Conservation (phyloP, 2,113 vertebrate species). For the Mustela nigripes region DNA sequence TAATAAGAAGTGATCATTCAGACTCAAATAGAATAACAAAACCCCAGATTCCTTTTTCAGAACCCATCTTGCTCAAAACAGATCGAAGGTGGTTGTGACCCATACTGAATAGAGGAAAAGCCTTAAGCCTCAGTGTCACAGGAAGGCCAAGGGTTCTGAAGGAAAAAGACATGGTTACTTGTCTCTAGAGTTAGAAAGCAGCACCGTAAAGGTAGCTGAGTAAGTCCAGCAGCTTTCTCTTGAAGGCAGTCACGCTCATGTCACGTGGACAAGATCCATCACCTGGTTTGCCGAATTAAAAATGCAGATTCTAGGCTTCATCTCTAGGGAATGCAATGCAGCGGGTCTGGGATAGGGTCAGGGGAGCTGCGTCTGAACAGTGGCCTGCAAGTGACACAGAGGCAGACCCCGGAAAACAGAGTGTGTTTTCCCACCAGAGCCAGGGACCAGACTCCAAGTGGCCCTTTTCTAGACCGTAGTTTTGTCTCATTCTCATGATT, state of each 20-base stretch:
- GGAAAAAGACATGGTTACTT: background rate
- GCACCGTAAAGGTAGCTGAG: background rate
- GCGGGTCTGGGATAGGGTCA: background rate
- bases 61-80: slow-evolving; percentile 8
- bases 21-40: background rate
- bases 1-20: background rate
- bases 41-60: background rate
- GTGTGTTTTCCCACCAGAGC: background rate
- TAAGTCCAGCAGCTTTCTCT: background rate
- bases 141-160: background rate
- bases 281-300: background rate
- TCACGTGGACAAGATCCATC: background rate
- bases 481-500: background rate
- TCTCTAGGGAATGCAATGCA: background rate
- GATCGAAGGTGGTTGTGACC: background rate
- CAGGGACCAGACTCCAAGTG: background rate
- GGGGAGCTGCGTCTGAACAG: background rate
- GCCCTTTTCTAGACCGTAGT: background rate
- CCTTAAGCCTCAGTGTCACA: background rate
- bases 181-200: background rate
- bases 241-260: background rate
- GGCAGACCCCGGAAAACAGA: background rate
- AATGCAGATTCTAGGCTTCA: background rate
- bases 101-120: background rate
- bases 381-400: background rate